Percentiles rank a stretch among this genome's conserved stretches.
Evolutionary conservation across 1,140 invertebrate genomes (phyloP).

Genomic region (Hylyphantes graminicola): DNA sequence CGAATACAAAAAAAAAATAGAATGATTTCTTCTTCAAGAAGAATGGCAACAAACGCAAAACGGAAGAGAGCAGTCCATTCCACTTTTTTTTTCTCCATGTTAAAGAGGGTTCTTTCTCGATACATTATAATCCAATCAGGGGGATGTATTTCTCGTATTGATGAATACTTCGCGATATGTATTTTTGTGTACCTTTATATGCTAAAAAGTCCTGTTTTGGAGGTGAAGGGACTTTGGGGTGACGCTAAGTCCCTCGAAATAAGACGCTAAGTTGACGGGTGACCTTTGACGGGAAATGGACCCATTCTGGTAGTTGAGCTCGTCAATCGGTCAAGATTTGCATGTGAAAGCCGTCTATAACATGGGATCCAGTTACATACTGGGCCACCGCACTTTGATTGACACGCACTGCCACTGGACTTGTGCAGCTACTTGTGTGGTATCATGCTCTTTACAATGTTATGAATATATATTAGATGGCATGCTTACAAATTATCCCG

Average conservation of each 20-base stretch:
- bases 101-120: constrained; percentile 1
- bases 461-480: too few species aligned
- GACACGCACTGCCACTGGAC: neutral
- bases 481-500: too few species aligned
- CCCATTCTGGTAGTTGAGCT: constrained; percentile 7
- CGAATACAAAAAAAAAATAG: neutral
- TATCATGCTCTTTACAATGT: too few species aligned
- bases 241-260: constrained; percentile 15
- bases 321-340: constrained; percentile 35
- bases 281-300: neutral
- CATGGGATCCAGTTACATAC: neutral
- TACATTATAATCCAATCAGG: constrained; percentile 58
- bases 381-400: constrained; percentile 13
- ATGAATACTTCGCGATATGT: constrained; percentile 7
- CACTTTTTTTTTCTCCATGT: neutral
- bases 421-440: too few species aligned
- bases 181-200: constrained; percentile 16
- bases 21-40: constrained; percentile 15
- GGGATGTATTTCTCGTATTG: constrained; percentile 28
- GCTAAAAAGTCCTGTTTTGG: neutral
- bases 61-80: constrained; percentile 24
- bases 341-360: constrained; percentile 5
- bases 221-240: constrained; percentile 37
- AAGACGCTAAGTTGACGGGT: constrained; percentile 40
- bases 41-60: constrained; percentile 16